These are phyloP conservation scores for Anisognathus igniventris DNA, from an alignment of 2,797 vertebrate genomes.

Conservation along the genomic window DNA sequence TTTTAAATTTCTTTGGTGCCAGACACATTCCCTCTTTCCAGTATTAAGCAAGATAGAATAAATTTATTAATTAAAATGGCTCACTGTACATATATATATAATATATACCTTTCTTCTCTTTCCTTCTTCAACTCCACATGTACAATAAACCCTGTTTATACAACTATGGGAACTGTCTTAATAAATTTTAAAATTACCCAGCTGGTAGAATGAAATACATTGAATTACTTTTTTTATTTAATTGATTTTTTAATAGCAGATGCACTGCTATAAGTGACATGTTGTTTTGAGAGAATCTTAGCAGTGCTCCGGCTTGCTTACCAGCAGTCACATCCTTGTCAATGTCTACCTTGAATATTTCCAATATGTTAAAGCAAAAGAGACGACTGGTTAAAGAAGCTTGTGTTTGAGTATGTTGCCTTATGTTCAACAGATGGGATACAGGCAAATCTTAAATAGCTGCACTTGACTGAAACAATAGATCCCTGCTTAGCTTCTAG, in stretches of 20 bases:
- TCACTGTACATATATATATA: slow-evolving; percentile 73
- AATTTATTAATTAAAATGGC: slow-evolving; percentile 68
- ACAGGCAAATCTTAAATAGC: neutral
- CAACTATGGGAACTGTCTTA: slow-evolving; percentile 57
- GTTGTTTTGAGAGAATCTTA: neutral
- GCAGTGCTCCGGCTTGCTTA: neutral
- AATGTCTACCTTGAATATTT: neutral
- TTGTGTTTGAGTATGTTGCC: neutral
- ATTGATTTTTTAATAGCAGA: neutral
- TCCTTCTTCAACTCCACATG: slow-evolving; percentile 56
- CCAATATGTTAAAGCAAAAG: neutral
- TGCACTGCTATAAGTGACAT: neutral
- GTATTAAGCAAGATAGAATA: slow-evolving; percentile 71
- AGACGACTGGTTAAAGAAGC: neutral
- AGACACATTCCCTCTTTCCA: slow-evolving; percentile 78
- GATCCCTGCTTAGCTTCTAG: neutral
- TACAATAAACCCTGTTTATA: slow-evolving; percentile 74
- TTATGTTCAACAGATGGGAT: neutral
- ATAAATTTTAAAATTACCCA: slow-evolving; percentile 27
- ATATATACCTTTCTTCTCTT: slow-evolving; percentile 63
- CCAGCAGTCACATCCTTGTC: neutral
- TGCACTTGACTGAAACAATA: neutral
- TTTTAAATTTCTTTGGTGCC: slow-evolving; percentile 67
- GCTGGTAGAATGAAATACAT: neutral
- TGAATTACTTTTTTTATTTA: neutral